Conservation (phyloP, 2,113 vertebrate genomes). For the Tonatia bakeri region DNA sequence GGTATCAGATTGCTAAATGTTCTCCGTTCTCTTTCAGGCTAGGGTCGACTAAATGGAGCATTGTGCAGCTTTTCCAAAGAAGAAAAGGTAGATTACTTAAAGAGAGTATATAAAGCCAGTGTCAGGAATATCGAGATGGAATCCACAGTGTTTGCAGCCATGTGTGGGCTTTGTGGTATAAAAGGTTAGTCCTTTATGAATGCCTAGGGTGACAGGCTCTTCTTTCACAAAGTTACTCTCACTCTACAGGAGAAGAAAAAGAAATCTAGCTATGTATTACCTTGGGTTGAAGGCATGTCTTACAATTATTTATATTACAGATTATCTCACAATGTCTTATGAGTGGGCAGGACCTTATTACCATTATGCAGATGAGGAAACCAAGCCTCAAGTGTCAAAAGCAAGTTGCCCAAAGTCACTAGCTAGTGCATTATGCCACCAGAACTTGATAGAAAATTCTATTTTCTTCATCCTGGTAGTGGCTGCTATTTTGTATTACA, state of each 20-base stretch:
- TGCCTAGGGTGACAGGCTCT: not conserved
- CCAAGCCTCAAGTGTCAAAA: not conserved
- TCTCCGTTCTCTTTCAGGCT: constrained; percentile 79
- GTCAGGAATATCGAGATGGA: constrained; percentile 93
- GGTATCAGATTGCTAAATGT: not conserved
- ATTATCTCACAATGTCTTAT: not conserved
- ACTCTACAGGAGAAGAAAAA: not conserved
- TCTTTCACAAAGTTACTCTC: not conserved
- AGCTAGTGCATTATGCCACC: not conserved
- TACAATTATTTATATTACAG: not conserved
- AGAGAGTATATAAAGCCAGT: constrained; percentile 82
- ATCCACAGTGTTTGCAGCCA: constrained; percentile 88
- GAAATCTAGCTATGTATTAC: not conserved
- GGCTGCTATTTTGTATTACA: not conserved
- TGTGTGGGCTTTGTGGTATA: constrained; percentile 88
- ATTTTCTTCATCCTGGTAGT: not conserved
- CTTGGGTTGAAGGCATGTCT: not conserved
- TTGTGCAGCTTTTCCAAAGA: constrained; percentile 89
- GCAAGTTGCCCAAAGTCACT: not conserved
- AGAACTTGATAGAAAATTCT: not conserved
- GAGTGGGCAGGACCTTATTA: not conserved
- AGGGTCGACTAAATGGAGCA: constrained; percentile 87
- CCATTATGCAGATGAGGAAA: not conserved
- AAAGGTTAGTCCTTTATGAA: constrained; percentile 81
- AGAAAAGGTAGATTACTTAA: constrained; percentile 88